phyloP scores from a whole-genome alignment of 2,888 invertebrate genomes.

The Thyatira batis region DNA sequence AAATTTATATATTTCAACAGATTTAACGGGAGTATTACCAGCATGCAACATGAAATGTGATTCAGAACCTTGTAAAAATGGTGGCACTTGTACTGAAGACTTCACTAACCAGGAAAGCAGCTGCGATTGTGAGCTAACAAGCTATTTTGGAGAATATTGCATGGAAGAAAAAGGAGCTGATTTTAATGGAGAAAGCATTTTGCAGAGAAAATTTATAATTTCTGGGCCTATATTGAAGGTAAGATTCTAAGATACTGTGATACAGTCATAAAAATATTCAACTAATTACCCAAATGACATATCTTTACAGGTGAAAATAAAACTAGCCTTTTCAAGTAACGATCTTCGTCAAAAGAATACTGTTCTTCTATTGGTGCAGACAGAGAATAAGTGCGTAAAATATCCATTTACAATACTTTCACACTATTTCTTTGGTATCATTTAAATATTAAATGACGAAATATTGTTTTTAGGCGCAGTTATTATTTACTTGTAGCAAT shows the following conservation, averaged over 20 bases:
- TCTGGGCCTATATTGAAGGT: constrained; percentile 85
- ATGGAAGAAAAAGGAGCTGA: constrained; percentile 95
- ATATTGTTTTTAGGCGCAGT: constrained; percentile 83
- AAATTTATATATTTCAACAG: constrained; percentile 45
- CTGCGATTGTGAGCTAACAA: constrained; percentile 94
- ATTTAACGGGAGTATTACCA: constrained; percentile 86
- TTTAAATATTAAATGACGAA: neutral
- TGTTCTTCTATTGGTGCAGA: constrained; percentile 89
- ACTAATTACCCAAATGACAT: neutral
- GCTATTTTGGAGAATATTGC: constrained; percentile 94
- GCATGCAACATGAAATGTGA: constrained; percentile 96
- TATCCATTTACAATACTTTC: neutral
- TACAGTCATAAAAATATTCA: neutral
- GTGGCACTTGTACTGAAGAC: constrained; percentile 93
- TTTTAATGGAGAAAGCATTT: constrained; percentile 92
- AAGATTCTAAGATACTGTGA: constrained; percentile 8
- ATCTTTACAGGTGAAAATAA: constrained; percentile 87
- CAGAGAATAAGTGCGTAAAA: constrained; percentile 88
- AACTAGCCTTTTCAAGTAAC: constrained; percentile 93
- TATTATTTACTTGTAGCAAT: constrained; percentile 92
- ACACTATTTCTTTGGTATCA: neutral
- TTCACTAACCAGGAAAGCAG: constrained; percentile 92
- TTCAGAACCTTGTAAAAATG: constrained; percentile 92
- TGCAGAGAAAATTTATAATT: constrained; percentile 89
- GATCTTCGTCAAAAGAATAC: constrained; percentile 90